Evolutionary conservation across 2,113 vertebrate species (phyloP), one percentile per base, ranked within the genome.

Genomic region (Rallus limicola): DNA sequence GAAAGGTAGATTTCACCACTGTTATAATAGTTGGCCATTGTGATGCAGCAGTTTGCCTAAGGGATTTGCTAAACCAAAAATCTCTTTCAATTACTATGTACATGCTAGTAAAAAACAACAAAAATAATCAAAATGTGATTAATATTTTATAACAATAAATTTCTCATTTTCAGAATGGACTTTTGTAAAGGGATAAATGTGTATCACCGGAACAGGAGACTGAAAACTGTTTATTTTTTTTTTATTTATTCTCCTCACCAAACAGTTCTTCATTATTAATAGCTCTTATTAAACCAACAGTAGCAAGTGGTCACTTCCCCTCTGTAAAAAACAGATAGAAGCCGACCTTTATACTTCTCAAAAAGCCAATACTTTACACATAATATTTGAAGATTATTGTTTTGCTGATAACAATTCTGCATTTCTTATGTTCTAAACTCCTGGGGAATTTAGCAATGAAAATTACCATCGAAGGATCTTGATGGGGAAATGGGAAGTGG

Each of bases 281-380:
- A 83, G 53, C 14, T 65, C 31, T 82, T 93, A 88, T 60, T 96
- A 93, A 84, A 94, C 72, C 62, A 84, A 90, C 48, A 93, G 56
- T 28, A 90, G 31, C 65, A 86, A 90, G 38, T 11, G 16, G 79
- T 67, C 44, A 75, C 78, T 88, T 81, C 64, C 82, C 67, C 36
- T 77, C 46, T 36, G 69, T 56, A 81, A 80, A 94, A 94, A 56
- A 81, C 64, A 92, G 52, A 80, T 79, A 86, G 58, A 75, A 86
- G 42, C 11, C 88, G 92, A 96, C 90, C 88, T 95, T 93, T 93
- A 86, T 40, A 38, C 17, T 67, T 18, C 40, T 79, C 56, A 44
- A 71, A 90, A 94, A 92, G 40, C 19, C 17, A 84, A 29, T 83
- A 78, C 90, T 88, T 96, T 86, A 95, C 92, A 90, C 55, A 42